Conservation (phyloP, 2,113 vertebrate genomes). For the Microtus ochrogaster region DNA sequence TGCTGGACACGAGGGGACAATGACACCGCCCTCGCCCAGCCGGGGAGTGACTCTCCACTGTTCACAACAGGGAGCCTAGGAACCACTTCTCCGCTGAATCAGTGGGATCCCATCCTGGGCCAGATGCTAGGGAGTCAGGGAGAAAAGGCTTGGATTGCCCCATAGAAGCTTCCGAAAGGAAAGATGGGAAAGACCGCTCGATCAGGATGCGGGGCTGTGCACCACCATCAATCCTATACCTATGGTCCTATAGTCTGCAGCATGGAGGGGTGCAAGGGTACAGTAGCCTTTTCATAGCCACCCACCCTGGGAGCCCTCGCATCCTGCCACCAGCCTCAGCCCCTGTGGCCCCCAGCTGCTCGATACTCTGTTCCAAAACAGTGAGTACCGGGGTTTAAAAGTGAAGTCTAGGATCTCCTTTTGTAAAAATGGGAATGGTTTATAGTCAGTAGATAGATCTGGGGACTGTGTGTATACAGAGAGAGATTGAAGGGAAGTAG, state of each 20-base stretch:
- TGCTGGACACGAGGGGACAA: neutral
- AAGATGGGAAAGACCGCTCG: no score
- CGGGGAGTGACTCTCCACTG: neutral
- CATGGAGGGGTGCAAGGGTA: neutral
- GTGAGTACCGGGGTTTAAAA: neutral
- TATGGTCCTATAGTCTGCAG: no score
- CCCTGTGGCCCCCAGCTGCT: neutral
- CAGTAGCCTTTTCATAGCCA: neutral
- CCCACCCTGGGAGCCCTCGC: neutral
- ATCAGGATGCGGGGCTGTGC: no score
- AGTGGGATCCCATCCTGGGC: neutral
- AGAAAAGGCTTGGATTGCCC: neutral
- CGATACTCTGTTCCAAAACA: neutral
- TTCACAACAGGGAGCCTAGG: neutral
- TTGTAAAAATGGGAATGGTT: neutral
- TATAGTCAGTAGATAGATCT: neutral
- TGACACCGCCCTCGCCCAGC: neutral
- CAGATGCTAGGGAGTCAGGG: neutral
- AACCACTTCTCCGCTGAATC: neutral
- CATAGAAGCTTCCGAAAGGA: neutral
- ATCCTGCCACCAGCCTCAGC: rapidly evolving
- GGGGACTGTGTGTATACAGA: neutral
- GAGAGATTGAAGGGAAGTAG: neutral
- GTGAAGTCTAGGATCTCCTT: neutral
- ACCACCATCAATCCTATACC: neutral